Conservation (phyloP, 2,888 invertebrate species). For the Meandrusa payeni region DNA sequence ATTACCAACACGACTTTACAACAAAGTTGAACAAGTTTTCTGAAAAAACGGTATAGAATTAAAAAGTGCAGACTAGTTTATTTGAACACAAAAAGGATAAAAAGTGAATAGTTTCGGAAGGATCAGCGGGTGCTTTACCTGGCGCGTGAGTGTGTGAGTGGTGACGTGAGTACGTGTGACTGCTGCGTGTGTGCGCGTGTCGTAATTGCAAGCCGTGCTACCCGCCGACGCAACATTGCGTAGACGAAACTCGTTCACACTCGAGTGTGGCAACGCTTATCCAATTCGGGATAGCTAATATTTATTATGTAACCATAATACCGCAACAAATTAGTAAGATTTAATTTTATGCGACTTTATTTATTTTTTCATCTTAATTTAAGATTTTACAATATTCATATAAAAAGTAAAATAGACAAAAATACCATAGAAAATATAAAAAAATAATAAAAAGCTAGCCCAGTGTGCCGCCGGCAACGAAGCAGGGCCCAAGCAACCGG, state of each 20-base stretch:
- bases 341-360: too few relatives aligned
- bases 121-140: conserved; percentile 59
- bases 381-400: too few relatives aligned
- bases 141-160: conserved; percentile 36
- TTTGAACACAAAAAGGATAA: conserved; percentile 37
- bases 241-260: conserved; percentile 51
- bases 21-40: conserved; percentile 15
- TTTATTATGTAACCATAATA: too few relatives aligned
- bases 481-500: too few relatives aligned
- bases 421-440: too few relatives aligned
- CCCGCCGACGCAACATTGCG: conserved; percentile 59
- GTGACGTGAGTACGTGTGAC: conserved; percentile 31
- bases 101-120: conserved; percentile 32
- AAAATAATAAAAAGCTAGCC: too few relatives aligned
- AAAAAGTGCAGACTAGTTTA: conserved; percentile 30
- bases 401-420: too few relatives aligned
- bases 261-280: conserved; percentile 30
- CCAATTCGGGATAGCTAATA: conserved; percentile 6
- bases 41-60: conserved; percentile 37
- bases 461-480: too few relatives aligned
- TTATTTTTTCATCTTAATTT: too few relatives aligned
- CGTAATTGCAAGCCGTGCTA: conserved; percentile 55
- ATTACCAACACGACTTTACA: too few relatives aligned
- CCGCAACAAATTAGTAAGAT: too few relatives aligned
- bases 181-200: conserved; percentile 56